phyloP scores from a whole-genome alignment of 2,888 invertebrate genomes.

The Rhingia campestris region DNA sequence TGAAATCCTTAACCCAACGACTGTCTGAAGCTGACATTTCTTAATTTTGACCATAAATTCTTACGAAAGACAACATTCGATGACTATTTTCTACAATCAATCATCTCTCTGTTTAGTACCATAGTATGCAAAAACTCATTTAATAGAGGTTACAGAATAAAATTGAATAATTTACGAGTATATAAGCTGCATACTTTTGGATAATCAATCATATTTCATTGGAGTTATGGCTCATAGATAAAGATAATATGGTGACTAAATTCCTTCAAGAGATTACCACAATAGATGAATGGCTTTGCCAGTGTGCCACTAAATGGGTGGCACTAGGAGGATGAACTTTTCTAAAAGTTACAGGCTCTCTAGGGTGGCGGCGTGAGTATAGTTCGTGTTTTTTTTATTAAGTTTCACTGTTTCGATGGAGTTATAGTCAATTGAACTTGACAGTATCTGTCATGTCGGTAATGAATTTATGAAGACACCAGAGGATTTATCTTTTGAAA shows the following conservation, averaged over 20 bases:
- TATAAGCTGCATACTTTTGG: background rate
- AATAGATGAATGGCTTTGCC: slow-evolving; percentile 47
- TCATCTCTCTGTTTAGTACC: no score
- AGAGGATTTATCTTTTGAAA: slow-evolving; percentile 31
- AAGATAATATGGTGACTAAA: slow-evolving; percentile 68
- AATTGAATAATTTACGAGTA: slow-evolving; percentile 41
- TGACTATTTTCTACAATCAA: no score
- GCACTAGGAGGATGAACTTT: slow-evolving; percentile 16
- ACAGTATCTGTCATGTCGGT: slow-evolving; percentile 72
- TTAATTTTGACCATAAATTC: no score
- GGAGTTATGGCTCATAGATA: slow-evolving; percentile 61
- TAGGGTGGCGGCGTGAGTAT: slow-evolving; percentile 2
- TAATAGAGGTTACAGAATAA: slow-evolving; percentile 6
- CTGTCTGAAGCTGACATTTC: no score
- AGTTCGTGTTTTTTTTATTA: background rate
- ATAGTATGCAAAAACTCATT: background rate
- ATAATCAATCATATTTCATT: slow-evolving; percentile 66
- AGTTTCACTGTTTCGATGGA: slow-evolving; percentile 5
- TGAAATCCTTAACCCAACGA: no score
- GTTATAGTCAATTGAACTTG: slow-evolving; percentile 74
- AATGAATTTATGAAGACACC: slow-evolving; percentile 68
- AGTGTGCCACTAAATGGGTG: slow-evolving; percentile 3
- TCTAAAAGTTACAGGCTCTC: slow-evolving; percentile 39
- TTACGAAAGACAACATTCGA: no score
- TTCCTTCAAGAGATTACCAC: slow-evolving; percentile 62